Base-by-base conservation (phyloP, 2,888 invertebrate genomes). In the Prenolepis imparis region DNA sequence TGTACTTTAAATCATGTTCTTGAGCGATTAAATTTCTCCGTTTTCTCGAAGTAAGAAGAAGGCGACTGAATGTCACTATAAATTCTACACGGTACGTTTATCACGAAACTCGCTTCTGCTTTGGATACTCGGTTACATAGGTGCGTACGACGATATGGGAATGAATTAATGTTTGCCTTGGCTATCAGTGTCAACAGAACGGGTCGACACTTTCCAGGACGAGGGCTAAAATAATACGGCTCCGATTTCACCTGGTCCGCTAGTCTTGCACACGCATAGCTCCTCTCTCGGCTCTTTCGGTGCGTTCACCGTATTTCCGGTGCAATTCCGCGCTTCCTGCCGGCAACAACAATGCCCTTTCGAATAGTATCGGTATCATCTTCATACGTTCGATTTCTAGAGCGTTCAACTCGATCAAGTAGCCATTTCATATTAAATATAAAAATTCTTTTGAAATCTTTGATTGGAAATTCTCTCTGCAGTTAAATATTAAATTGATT, bases 161-260 rank as follows among this genome's bases (percentile, higher is more conserved):
- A 36, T 41, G 82, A 70, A 77, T 59, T 78, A 85, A 88, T 83
- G 80, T 89, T 89, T 87, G 86, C 55, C 44, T 57, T 21, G 28
- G 82, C 84, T 90, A 89, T 90, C 89, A 86, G 78, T 90, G 89
- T 88, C 90, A 90, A 90, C 84, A 86, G 83, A 81, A 57, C 67
- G 77, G 41, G 82, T 82, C 86, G 61, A 74, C 84, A 72, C 83
- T 84, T 77, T 81, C 77, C 81, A 78, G 81, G 81, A 82, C 57
- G 82, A 84, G 70, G 36, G 70, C 70, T 84, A 84, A 90, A 90
- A 85, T 86, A 84, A 90, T 88, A 86, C 87, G 68, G 73, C 78
- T 90, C 90, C 70, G 84, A 86, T 89, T 89, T 89, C 88, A 85
- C 82, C 87, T 70, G 82, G 85, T 64, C 81, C 73, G 67, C 57